Evolutionary conservation across 1,140 invertebrate species (phyloP), one percentile per base, ranked within the genome.

Genomic region (Formica exsecta): DNA sequence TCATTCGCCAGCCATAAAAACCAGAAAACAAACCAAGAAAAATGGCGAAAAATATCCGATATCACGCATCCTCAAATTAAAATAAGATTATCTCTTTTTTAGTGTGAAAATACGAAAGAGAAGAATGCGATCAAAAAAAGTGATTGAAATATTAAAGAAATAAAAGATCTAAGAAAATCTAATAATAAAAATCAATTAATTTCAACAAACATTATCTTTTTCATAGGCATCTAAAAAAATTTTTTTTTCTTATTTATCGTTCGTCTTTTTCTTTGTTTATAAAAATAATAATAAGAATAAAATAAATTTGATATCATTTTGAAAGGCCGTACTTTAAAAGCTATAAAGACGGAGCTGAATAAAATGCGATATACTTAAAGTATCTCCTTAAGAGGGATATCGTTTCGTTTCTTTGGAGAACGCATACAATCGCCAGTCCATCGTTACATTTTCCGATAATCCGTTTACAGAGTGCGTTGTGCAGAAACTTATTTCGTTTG

Each of bases 401-500:
- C 61, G 64, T 25, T n/a, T 9, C 48, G 25, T 5, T 83, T 44
- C 7, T 44, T 61, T 59, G 32, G 8, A 61, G 6, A n/a, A 44
- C n/a, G 16, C 36, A 25, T 44, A 22, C 22, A 19, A 48, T 59
- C 62, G 25, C 44, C 8, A 11, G 22, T 54, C 22, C 22, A 48
- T 57, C 48, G 41, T 11, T 11, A 36, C 38, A 36, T 41, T 36
- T 73, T 32, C 29, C 57, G 57, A 59, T 74, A 83, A 83, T 32
- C 38, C 79, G 66, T 54, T 81, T 73, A 57, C 29, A 5, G 48
- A 51, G 5, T 19, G 68, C 64, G 65, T 38, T 25, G 54, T 25
- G 54, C 54, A 41, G 54, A 74, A 83, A 83, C 71, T 83, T 83
- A 83, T 83, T 74, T 83, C 79, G 66, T 83, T 83, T 83, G 41